These are phyloP conservation scores for Andrena flavipes DNA, from an alignment of 2,888 invertebrate species.

Conservation along the genomic window DNA sequence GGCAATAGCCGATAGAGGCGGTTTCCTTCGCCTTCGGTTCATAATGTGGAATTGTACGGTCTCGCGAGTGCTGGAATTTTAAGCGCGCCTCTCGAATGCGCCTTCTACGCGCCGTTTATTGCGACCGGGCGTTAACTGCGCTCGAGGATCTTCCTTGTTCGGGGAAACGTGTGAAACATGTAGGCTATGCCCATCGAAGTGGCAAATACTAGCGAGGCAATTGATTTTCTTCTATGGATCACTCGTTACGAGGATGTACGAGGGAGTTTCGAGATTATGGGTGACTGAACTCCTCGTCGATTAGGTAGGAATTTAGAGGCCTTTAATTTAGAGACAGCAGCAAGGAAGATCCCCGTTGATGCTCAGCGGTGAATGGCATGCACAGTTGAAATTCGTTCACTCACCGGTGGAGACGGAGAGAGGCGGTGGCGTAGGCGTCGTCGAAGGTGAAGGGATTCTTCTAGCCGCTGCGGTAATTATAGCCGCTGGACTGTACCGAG, in stretches of 20 bases:
- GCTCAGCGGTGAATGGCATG: background rate
- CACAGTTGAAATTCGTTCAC: conserved; percentile 68
- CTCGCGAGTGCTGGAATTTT: conserved; percentile 69
- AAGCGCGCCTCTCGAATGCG: conserved; percentile 46
- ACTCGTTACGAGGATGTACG: no score
- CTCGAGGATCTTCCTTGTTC: conserved; percentile 7
- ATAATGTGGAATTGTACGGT: conserved; percentile 63
- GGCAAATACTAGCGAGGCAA: background rate
- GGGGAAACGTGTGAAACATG: background rate
- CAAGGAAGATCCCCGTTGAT: background rate
- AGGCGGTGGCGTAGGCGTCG: conserved; percentile 82
- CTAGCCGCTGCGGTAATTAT: conserved; percentile 82
- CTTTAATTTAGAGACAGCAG: no score
- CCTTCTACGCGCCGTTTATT: conserved; percentile 29
- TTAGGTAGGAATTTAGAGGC: no score
- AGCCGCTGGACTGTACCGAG: conserved; percentile 86
- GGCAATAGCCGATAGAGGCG: conserved; percentile 54
- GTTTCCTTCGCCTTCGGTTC: conserved; percentile 66
- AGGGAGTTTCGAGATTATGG: no score
- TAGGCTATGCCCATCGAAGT: conserved; percentile 10
- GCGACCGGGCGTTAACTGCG: conserved; percentile 38
- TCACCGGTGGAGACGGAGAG: conserved; percentile 82
- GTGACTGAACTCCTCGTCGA: no score
- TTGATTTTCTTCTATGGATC: background rate
- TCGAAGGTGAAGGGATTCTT: conserved; percentile 83